These are phyloP conservation scores for Strix uralensis DNA, from an alignment of 2,113 vertebrate genomes.

Conservation along the genomic window DNA sequence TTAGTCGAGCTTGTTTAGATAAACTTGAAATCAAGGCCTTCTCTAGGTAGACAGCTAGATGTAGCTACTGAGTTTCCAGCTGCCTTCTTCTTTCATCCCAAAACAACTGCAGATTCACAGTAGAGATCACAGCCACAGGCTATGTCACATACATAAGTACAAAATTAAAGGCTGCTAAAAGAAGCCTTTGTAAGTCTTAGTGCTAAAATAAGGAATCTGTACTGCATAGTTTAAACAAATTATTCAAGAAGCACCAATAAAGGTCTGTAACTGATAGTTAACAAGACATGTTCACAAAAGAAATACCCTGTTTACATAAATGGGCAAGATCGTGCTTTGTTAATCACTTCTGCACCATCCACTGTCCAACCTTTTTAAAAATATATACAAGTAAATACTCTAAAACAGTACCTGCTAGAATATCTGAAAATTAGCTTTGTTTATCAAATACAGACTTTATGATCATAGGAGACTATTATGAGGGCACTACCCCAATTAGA, in stretches of 20 bases:
- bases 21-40: constrained; percentile 94
- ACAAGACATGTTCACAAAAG: constrained; percentile 57
- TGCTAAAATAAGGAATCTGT: constrained; percentile 85
- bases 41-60: constrained; percentile 94
- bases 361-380: not conserved
- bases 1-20: constrained; percentile 99
- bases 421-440: not conserved
- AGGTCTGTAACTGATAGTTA: constrained; percentile 64
- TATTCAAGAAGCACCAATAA: constrained; percentile 69
- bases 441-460: not conserved
- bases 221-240: constrained; percentile 77
- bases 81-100: constrained; percentile 94
- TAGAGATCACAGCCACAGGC: constrained; percentile 89
- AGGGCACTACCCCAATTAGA: not conserved
- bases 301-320: constrained; percentile 45
- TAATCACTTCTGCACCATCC: not conserved
- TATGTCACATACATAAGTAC: constrained; percentile 82
- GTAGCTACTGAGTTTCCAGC: constrained; percentile 93
- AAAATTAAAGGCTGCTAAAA: constrained; percentile 85
- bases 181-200: constrained; percentile 82
- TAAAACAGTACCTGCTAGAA: not conserved
- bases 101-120: constrained; percentile 89
- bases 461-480: not conserved
- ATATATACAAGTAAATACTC: not conserved
- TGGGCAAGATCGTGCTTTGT: constrained; percentile 8